Percentiles rank a stretch among this genome's conserved stretches.
Conservation (phyloP, 1,140 invertebrate species). For the Apolygus lucorum region DNA sequence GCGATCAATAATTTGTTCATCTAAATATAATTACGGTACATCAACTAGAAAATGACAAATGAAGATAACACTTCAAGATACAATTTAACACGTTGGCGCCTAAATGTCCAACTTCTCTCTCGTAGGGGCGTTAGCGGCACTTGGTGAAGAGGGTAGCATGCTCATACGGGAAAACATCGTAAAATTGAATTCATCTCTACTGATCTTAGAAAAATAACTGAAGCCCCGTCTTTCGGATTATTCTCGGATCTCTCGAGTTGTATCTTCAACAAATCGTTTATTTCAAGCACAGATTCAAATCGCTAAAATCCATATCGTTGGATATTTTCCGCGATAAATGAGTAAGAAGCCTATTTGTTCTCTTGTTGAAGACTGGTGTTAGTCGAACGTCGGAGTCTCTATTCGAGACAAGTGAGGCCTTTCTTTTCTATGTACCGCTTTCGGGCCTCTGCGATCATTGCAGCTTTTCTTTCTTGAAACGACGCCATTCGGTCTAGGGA, state of each 20-base stretch:
- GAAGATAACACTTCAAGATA: too few relatives aligned
- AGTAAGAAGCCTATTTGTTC: background rate
- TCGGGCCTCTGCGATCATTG: constrained; percentile 66
- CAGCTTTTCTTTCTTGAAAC: constrained; percentile 66
- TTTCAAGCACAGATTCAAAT: background rate
- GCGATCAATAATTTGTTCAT: too few relatives aligned
- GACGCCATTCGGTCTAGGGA: constrained; percentile 54
- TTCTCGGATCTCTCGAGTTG: background rate
- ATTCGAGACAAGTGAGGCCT: constrained; percentile 41
- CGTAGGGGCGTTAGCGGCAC: constrained; percentile 1
- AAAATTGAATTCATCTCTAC: background rate
- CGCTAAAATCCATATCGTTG: background rate
- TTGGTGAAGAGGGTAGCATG: background rate
- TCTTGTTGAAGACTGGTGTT: background rate
- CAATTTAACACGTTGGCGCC: too few relatives aligned
- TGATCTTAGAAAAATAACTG: constrained; percentile 2
- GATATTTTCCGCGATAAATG: too few relatives aligned
- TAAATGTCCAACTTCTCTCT: too few relatives aligned
- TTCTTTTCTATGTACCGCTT: constrained; percentile 72
- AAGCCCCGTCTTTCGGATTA: background rate
- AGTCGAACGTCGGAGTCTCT: background rate
- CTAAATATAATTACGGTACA: too few relatives aligned
- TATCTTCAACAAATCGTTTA: background rate
- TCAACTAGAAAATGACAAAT: too few relatives aligned
- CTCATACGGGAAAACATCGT: background rate